Evolutionary conservation across 2,797 vertebrate genomes (phyloP).

Genomic region (Okamejei kenojei): DNA sequence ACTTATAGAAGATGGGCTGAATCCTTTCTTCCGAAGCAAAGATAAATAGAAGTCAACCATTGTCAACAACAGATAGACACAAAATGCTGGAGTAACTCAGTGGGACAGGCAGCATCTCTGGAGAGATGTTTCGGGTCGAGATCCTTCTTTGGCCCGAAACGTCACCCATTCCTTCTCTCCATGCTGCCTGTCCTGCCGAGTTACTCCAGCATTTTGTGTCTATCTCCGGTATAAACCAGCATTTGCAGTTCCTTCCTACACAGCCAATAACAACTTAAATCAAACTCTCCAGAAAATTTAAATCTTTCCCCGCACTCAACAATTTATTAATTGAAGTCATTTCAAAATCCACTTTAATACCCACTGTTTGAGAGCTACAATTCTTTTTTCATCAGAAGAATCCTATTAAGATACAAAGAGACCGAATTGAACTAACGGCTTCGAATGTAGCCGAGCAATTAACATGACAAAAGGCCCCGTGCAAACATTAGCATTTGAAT

Average conservation of each 20-base stretch:
- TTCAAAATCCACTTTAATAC: neutral
- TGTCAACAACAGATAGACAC: neutral
- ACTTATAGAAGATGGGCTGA: neutral
- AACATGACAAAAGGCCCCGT: neutral
- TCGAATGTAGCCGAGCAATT: neutral
- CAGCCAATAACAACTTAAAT: neutral
- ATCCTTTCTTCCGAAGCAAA: neutral
- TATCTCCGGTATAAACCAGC: too few species aligned
- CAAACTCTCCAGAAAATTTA: neutral
- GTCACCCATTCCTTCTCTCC: too few species aligned
- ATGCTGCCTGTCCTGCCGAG: too few species aligned
- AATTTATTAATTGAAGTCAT: neutral
- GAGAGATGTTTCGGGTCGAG: too few species aligned
- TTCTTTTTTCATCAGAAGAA: too few species aligned
- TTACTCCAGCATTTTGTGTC: too few species aligned
- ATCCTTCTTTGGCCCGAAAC: too few species aligned
- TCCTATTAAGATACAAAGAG: neutral
- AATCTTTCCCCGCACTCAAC: too few species aligned
- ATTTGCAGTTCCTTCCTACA: too few species aligned
- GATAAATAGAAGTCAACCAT: neutral
- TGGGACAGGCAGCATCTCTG: too few species aligned
- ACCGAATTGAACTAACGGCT: slow-evolving; percentile 9
- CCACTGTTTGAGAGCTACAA: neutral
- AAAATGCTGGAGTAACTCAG: too few species aligned
- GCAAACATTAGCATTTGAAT: slow-evolving; percentile 28